Evolutionary conservation across 2,888 invertebrate genomes (phyloP), one percentile per base, ranked within the genome.

Genomic region (Agrenia bidenticulata): DNA sequence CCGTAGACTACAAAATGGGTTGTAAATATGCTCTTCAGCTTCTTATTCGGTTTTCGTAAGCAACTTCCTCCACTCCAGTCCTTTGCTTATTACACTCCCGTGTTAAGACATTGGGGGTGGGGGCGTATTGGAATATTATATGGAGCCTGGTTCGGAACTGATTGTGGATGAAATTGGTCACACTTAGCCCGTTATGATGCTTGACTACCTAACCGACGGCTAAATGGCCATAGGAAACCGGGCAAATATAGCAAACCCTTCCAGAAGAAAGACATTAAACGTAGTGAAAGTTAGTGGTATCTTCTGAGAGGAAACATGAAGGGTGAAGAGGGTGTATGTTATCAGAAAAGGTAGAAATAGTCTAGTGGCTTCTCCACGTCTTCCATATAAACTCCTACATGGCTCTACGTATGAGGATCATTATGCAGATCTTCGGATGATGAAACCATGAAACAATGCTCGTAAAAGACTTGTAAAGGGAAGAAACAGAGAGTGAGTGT

Each of bases 401-500:
- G 51, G 9, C 5, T 24, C 24, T 24, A 23, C 51, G 51, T 51
- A 51, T 51, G 60, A 59, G 45, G 57, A 64, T 67, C 71, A 73
- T 73, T 73, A 73, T 70, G 70, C 64, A 73, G 69, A 70, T 73
- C 69, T 61, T 54, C 53, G 66, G 69, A 72, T 70, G 68, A 72
- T 66, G 64, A 72, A 73, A 70, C 73, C 73, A 67, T 72, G 75
- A 75, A 73, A 74, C 73, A 74, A 74, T 64, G 69, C 73, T 75
- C 73, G 66, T 75, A 74, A 75, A 75, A 73, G 69, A 41, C 66
- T 65, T 64, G 58, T 67, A 72, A 64, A 63, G 58, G 61, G 63
- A 62, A 64, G 49, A 69, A 63, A 63, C 58, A 65, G 62, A 61
- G 69, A 67, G 67, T 63, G 64, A 65, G 64, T 72, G 70, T 73